phyloP scores from a whole-genome alignment of 2,888 invertebrate species.

The Drosophila cognata region DNA sequence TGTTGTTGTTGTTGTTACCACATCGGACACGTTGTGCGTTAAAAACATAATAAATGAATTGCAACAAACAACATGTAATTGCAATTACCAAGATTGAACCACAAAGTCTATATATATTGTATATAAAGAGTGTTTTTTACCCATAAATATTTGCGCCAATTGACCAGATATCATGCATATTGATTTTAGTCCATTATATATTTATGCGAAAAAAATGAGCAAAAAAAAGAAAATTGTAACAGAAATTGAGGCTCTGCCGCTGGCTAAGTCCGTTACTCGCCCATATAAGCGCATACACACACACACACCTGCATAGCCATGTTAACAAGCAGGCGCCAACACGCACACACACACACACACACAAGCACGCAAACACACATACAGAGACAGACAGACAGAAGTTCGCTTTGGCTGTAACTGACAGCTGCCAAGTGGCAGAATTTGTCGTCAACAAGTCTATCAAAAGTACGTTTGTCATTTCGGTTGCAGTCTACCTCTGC shows the following conservation, averaged over 20 bases:
- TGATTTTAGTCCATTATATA: conserved; percentile 74
- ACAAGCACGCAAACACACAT: conserved; percentile 13
- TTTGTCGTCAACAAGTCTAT: conserved; percentile 81
- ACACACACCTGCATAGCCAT: conserved; percentile 21
- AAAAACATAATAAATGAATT: conserved; percentile 65
- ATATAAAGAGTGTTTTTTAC: conserved; percentile 29
- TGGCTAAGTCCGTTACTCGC: conserved; percentile 41
- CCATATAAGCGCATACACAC: conserved; percentile 29
- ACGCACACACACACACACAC: conserved; percentile 21
- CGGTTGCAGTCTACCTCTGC: conserved; percentile 62
- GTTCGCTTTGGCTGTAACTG: conserved; percentile 58
- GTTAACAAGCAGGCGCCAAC: conserved; percentile 36
- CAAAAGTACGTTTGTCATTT: conserved; percentile 81
- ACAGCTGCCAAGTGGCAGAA: conserved; percentile 79
- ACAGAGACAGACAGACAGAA: conserved; percentile 9
- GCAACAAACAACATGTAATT: conserved; percentile 62
- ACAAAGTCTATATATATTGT: conserved; percentile 35
- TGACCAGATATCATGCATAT: conserved; percentile 60
- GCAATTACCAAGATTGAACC: conserved; percentile 69
- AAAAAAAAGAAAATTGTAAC: conserved; percentile 52
- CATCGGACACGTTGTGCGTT: conserved; percentile 42
- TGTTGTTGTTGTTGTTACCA: conserved; percentile 18
- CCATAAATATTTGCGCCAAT: conserved; percentile 56
- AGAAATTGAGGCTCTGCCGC: conserved; percentile 38
- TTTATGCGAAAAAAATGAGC: conserved; percentile 46